These are phyloP conservation scores for Drosophila conformis DNA, from an alignment of 2,888 invertebrate species.

Conservation along the genomic window DNA sequence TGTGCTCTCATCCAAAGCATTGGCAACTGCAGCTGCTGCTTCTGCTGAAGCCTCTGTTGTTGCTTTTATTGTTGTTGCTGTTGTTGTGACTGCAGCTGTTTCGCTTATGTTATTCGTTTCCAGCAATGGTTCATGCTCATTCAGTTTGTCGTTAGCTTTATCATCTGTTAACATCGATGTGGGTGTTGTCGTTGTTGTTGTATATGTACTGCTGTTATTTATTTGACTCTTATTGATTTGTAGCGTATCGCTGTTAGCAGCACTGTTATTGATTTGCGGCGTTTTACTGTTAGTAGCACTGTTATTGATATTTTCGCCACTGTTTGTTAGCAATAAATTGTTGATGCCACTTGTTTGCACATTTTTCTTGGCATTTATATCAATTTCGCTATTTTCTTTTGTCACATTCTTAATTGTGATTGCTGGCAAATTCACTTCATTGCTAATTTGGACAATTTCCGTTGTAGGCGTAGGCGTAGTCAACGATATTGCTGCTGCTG, in stretches of 20 bases:
- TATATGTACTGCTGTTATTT: constrained; percentile 36
- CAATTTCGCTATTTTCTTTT: constrained; percentile 33
- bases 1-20: constrained; percentile 44
- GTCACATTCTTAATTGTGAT: constrained; percentile 50
- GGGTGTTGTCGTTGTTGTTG: constrained; percentile 19
- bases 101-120: constrained; percentile 82
- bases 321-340: constrained; percentile 46
- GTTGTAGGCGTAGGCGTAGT: constrained; percentile 58
- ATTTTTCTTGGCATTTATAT: constrained; percentile 13
- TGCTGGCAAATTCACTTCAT: constrained; percentile 74
- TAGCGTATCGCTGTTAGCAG: constrained; percentile 5
- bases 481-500: constrained; percentile 36
- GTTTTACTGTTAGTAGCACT: constrained; percentile 14
- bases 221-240: constrained; percentile 42
- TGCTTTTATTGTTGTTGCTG: constrained; percentile 25
- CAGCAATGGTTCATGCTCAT: constrained; percentile 74
- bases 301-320: constrained; percentile 37
- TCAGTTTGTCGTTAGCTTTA: constrained; percentile 44
- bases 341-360: constrained; percentile 36
- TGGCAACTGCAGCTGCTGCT: constrained; percentile 25
- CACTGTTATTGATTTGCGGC: constrained; percentile 38
- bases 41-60: constrained; percentile 25
- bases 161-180: constrained; percentile 49
- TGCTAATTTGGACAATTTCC: constrained; percentile 79
- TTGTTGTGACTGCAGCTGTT: constrained; percentile 52